phyloP scores from a whole-genome alignment of 2,113 vertebrate genomes.

The Saguinus imperator region DNA sequence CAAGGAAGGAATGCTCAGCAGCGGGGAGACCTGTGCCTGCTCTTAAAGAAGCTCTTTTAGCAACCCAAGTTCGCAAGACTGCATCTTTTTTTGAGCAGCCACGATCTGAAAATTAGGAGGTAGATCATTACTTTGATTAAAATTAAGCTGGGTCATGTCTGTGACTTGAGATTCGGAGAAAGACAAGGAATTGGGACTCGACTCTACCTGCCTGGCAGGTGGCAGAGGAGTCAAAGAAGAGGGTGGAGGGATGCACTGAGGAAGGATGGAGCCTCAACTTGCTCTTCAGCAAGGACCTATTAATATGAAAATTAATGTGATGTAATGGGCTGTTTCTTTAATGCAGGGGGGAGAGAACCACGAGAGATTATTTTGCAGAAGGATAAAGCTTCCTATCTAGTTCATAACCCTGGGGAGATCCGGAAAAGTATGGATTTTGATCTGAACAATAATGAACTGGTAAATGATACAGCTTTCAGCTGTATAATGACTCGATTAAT shows the following conservation, averaged over 20 bases:
- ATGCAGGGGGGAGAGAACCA: conserved; percentile 62
- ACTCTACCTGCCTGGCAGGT: conserved; percentile 61
- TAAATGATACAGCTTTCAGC: conserved; percentile 76
- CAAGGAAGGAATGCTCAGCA: neutral
- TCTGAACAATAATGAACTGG: conserved; percentile 80
- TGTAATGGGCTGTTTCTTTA: conserved; percentile 65
- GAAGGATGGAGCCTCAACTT: conserved; percentile 42
- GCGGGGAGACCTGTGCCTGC: neutral
- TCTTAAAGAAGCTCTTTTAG: neutral
- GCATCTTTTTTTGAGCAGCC: conserved; percentile 23
- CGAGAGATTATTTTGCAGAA: conserved; percentile 72
- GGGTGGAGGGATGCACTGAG: neutral
- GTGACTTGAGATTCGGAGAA: conserved; percentile 66
- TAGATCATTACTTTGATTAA: conserved; percentile 72
- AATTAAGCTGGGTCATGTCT: conserved; percentile 67
- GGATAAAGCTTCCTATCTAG: conserved; percentile 66
- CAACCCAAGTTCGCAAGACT: neutral
- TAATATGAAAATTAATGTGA: conserved; percentile 78
- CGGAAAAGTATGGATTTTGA: conserved; percentile 75
- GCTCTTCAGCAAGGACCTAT: conserved; percentile 59
- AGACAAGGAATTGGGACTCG: conserved; percentile 65
- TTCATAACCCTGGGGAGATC: conserved; percentile 74
- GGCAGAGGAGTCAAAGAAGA: conserved; percentile 1
- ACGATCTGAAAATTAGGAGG: conserved; percentile 49
- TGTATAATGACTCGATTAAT: conserved; percentile 80